Base-by-base conservation (phyloP, 2,797 vertebrate genomes). In the Limnodromus scolopaceus region DNA sequence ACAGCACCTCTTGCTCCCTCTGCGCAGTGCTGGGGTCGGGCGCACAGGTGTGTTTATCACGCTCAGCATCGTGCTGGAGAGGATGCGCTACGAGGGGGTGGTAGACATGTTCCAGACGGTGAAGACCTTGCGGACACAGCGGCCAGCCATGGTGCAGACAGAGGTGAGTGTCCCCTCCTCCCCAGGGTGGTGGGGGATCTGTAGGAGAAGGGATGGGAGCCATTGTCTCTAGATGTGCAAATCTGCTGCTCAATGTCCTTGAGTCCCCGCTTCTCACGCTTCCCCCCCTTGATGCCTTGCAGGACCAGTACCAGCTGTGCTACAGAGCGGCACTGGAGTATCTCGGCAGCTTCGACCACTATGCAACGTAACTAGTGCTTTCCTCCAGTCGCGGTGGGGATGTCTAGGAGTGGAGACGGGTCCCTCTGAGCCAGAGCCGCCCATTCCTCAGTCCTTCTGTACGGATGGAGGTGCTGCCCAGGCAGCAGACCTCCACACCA, bases 231-330 rank as follows among this genome's bases (percentile, higher is more conserved):
- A 34, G 16, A 10, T 51, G 55, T 17, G 28, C 25, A 69, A 16
- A 25, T 22, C 23, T 49, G 17, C 58, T 48, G 38, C 58, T 34
- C 1, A 0, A 16, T 54, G 36, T 65, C 61, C 74, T 51, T 34
- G 28, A 20, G 10, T 72, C 39, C 39, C 46, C 4, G 0, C 11
- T 72, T 45, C 75, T 96, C 64, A 97, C 0, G 0, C 65, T 55
- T 19, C 7, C 30, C 30, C n/a, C 16, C 8, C 3, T 78, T 25
- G 71, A 60, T 89, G 51, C 75, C 86, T 48, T 30, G 30, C 97
- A 99, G 99, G 99, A 99, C 98, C 99, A 99, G 98, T 99, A 99
- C 97, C 99, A 99, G 97, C 98, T 99, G 97, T 99, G 99, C 98
- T 99, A 99, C 98, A 97, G 98, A 76, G 99, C 99, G 6, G 99